Conservation (phyloP, 2,113 vertebrate species). For the Hemicordylus capensis region DNA sequence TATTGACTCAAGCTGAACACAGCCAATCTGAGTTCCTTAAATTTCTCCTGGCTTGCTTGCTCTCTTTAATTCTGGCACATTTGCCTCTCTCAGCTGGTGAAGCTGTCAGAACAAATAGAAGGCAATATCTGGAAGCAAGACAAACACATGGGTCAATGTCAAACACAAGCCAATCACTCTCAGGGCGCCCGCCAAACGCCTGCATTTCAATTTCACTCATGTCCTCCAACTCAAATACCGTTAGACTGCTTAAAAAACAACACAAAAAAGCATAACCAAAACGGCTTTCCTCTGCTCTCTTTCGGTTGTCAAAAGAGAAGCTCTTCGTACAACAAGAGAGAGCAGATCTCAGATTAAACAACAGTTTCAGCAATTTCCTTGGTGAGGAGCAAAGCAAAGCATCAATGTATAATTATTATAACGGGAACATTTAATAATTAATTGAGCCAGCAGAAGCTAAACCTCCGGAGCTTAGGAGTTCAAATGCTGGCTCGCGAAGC, state of each 20-base stretch:
- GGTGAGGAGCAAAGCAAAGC: constrained; percentile 26
- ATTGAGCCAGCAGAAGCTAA: constrained; percentile 51
- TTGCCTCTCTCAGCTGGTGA: constrained; percentile 60
- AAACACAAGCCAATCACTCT: constrained; percentile 57
- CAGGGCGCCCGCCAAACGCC: constrained; percentile 52
- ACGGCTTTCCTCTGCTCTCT: neutral
- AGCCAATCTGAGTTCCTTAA: neutral
- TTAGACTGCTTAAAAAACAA: constrained; percentile 44
- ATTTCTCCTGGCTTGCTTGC: neutral
- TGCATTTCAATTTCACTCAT: constrained; percentile 54
- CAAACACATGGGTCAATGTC: constrained; percentile 69
- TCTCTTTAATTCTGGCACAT: constrained; percentile 15
- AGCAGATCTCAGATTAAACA: constrained; percentile 45
- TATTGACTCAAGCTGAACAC: neutral
- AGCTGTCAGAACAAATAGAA: constrained; percentile 64
- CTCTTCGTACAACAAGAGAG: constrained; percentile 39
- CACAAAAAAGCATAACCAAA: constrained; percentile 17
- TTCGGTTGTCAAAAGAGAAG: constrained; percentile 3
- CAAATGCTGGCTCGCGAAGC: constrained; percentile 48
- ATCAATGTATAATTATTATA: constrained; percentile 40
- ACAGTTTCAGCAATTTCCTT: constrained; percentile 51
- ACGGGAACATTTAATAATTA: constrained; percentile 62
- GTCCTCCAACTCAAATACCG: constrained; percentile 47
- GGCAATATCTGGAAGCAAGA: constrained; percentile 52
- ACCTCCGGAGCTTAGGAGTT: constrained; percentile 43